These are phyloP conservation scores for Lepus oiostolus DNA, from an alignment of 2,797 vertebrate species.

Conservation along the genomic window DNA sequence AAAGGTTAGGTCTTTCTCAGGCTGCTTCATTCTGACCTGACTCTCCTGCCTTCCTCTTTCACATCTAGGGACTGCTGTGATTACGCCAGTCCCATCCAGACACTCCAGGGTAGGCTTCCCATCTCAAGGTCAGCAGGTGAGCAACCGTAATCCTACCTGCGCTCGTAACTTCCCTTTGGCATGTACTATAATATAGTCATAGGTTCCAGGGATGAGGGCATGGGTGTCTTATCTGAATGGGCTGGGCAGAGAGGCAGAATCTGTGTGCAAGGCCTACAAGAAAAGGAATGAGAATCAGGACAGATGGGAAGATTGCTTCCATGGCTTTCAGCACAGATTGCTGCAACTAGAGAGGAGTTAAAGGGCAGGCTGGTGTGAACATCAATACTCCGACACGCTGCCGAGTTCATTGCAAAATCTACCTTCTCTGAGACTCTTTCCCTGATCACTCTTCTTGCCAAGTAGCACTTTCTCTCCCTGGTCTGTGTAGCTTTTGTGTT, in stretches of 20 bases:
- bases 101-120: background rate
- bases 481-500: background rate
- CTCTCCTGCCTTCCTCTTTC: background rate
- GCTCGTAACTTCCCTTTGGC: background rate
- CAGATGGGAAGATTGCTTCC: background rate
- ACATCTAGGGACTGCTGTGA: background rate
- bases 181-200: background rate
- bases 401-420: background rate
- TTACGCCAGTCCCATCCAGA: background rate
- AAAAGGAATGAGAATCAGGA: conserved; percentile 38
- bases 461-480: background rate
- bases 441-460: background rate
- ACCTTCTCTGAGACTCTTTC: background rate
- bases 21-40: background rate
- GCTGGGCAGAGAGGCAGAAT: background rate
- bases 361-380: background rate
- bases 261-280: background rate
- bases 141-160: background rate
- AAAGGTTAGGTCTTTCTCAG: background rate
- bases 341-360: background rate
- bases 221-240: background rate
- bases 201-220: background rate
- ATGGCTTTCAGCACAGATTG: conserved; percentile 7
- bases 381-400: background rate
- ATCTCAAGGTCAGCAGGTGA: background rate